Percentiles rank a stretch among this genome's conserved stretches.
phyloP scores from a whole-genome alignment of 2,797 vertebrate species.

The Poecilia wingei region DNA sequence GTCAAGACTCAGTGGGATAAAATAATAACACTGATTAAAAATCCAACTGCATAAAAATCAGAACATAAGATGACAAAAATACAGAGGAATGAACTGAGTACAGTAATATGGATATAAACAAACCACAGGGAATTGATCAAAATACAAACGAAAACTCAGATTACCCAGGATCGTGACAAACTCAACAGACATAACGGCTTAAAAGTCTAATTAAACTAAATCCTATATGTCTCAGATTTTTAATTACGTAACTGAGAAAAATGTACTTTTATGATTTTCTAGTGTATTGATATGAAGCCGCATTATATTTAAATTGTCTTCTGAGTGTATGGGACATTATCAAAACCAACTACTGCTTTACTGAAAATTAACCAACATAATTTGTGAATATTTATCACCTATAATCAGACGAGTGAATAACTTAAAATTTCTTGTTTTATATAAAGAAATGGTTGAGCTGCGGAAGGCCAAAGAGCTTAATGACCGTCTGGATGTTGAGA shows the following conservation, averaged over 20 bases:
- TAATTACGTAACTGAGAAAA: background rate
- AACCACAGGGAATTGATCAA: background rate
- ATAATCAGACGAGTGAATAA: background rate
- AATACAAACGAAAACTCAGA: background rate
- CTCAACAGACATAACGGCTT: background rate
- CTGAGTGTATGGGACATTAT: background rate
- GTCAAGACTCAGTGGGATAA: background rate
- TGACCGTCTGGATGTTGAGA: slow-evolving; percentile 82
- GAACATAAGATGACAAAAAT: background rate
- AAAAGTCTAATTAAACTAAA: background rate
- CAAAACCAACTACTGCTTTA: background rate
- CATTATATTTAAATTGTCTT: background rate
- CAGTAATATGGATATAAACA: background rate
- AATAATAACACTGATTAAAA: background rate
- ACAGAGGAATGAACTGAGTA: background rate
- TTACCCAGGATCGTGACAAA: background rate
- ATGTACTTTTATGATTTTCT: background rate
- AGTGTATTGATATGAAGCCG: background rate
- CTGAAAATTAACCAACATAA: background rate
- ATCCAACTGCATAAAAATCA: background rate
- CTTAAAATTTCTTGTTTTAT: slow-evolving; percentile 6
- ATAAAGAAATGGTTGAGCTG: slow-evolving; percentile 71
- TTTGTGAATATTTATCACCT: background rate
- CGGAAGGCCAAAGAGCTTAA: slow-evolving; percentile 82
- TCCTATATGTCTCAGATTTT: background rate